These are phyloP conservation scores for Crossaster papposus DNA, from an alignment of 53 echinoderm and acorn worm species.

Conservation along the genomic window DNA sequence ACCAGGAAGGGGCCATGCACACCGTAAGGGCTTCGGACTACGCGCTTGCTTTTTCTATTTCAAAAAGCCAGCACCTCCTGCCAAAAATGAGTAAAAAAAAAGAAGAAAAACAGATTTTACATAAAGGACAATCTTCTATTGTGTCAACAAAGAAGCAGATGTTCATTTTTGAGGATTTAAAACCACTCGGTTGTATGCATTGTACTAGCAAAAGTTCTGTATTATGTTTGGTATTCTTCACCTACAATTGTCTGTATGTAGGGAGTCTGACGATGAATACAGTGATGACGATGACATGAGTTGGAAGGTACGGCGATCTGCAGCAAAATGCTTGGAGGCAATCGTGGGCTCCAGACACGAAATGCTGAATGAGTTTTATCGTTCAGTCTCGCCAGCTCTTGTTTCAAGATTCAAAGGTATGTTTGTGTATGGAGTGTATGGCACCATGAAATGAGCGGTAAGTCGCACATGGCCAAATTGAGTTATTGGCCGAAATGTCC, in stretches of 20 bases:
- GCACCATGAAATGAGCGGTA: no score
- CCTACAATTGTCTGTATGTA: slow-evolving; percentile 11
- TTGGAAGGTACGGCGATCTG: slow-evolving; percentile 96
- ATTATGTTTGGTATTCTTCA: not conserved
- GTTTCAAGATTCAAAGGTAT: slow-evolving; percentile 95
- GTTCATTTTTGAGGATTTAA: no score
- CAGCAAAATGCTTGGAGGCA: slow-evolving; percentile 97
- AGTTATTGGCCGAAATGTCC: no score
- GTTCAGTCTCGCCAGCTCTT: slow-evolving; percentile 91
- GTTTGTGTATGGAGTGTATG: not conserved
- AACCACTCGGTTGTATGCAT: not conserved
- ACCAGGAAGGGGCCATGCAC: not conserved
- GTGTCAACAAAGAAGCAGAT: no score
- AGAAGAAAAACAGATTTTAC: no score
- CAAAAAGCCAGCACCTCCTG: not conserved
- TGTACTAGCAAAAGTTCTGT: not conserved
- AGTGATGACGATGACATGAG: slow-evolving; percentile 99
- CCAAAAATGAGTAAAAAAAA: not conserved
- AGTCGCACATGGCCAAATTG: no score
- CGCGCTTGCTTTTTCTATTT: no score
- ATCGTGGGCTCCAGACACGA: slow-evolving; percentile 94
- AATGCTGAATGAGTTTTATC: slow-evolving; percentile 96
- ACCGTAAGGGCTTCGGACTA: not conserved
- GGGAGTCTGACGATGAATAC: slow-evolving; percentile 99
- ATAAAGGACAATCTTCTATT: no score